These are phyloP conservation scores for Macropodus opercularis DNA, from an alignment of 2,797 vertebrate species.

Conservation along the genomic window DNA sequence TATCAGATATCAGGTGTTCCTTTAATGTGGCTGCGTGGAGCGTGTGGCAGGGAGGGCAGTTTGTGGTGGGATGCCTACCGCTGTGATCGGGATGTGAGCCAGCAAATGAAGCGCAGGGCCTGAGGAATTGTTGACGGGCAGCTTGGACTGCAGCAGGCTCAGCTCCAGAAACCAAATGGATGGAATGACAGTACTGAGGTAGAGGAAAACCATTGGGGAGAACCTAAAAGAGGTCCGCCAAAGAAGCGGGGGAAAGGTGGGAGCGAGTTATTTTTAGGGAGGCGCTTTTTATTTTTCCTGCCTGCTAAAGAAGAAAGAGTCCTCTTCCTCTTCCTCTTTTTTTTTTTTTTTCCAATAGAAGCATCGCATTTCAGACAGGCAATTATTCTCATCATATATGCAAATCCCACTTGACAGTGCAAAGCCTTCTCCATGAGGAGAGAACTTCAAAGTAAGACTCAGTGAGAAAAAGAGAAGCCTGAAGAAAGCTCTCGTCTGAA, in stretches of 20 bases:
- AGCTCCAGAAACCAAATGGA: slow-evolving; percentile 83
- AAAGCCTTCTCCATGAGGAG: slow-evolving; percentile 74
- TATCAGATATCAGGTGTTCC: slow-evolving; percentile 60
- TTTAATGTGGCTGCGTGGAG: slow-evolving; percentile 52
- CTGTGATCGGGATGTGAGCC: slow-evolving; percentile 73
- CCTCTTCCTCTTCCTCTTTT: slow-evolving; percentile 1
- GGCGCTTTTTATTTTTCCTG: slow-evolving; percentile 30
- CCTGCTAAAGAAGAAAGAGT: slow-evolving; percentile 52
- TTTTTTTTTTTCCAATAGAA: slow-evolving; percentile 44
- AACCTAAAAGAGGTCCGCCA: slow-evolving; percentile 72
- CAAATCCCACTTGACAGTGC: slow-evolving; percentile 82
- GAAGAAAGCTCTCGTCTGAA: slow-evolving; percentile 60
- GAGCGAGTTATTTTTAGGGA: slow-evolving; percentile 60
- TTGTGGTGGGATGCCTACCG: slow-evolving; percentile 58
- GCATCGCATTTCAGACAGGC: slow-evolving; percentile 73
- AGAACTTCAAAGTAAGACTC: slow-evolving; percentile 80
- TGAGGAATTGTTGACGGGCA: slow-evolving; percentile 70
- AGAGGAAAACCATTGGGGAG: slow-evolving; percentile 82
- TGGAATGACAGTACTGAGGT: slow-evolving; percentile 78
- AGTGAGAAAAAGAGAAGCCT: slow-evolving; percentile 59
- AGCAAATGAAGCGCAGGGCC: slow-evolving; percentile 65
- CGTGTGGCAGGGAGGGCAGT: slow-evolving; percentile 14
- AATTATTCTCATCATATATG: slow-evolving; percentile 85
- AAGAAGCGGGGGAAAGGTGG: slow-evolving; percentile 17
- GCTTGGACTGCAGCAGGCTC: slow-evolving; percentile 74